Base-by-base conservation (phyloP, 37 sponge, comb jelly and placozoan species). In the Ianthella basta region DNA sequence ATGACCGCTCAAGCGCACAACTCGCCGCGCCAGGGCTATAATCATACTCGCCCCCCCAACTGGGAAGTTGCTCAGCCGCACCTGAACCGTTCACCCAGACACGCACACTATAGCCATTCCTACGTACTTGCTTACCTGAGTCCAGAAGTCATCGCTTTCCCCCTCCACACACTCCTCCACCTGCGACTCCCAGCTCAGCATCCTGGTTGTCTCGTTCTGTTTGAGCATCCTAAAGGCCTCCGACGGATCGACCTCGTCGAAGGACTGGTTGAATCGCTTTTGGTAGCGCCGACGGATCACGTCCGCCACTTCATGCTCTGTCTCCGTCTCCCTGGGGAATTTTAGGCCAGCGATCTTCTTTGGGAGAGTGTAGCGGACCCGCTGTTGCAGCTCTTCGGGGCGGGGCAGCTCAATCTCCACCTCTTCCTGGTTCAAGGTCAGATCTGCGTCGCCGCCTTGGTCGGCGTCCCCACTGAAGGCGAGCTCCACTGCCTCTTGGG, bases 81-180 rank as follows among this genome's bases (percentile, higher is more conserved):
- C n/a, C n/a, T n/a, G n/a, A n/a, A n/a, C n/a, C n/a, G n/a, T n/a
- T n/a, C n/a, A n/a, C n/a, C n/a, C n/a, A n/a, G n/a, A n/a, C n/a
- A n/a, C n/a, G n/a, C n/a, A n/a, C n/a, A n/a, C n/a, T n/a, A n/a
- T n/a, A n/a, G n/a, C n/a, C n/a, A n/a, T n/a, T n/a, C n/a, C n/a
- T n/a, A n/a, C n/a, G n/a, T n/a, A n/a, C n/a, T 8, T 10, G 8
- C 50, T 18, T 27, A 85, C 86, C 35, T 56, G 24, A n/a, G 14
- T 77, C 64, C 57, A 55, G 38, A 85, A 85, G 0, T 85, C 86
- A 32, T 74, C 79, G 15, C 27, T 33, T 39, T 85, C 86, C 16
- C 56, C 79, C 64, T 75, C 53, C 23, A 75, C 50, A 75, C 68
- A 35, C 66, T 54, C 39, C 29, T 75, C 79, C 21, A 85, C 60